phyloP scores from a whole-genome alignment of 2,113 vertebrate species.

The Ellobius talpinus region DNA sequence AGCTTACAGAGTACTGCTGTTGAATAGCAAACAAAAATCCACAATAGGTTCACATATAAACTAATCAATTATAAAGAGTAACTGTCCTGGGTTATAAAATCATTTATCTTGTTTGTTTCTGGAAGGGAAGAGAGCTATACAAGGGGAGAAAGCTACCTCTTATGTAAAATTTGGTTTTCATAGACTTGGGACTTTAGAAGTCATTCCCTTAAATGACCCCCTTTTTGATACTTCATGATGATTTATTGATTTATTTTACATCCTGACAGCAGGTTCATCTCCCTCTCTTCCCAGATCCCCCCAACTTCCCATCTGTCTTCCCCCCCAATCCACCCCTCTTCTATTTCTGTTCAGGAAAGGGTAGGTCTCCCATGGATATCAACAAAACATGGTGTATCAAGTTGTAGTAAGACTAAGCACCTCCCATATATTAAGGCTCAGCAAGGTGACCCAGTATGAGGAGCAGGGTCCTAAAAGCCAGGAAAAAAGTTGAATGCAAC shows the following conservation, averaged over 20 bases:
- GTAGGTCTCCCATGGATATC: background rate
- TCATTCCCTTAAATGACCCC: background rate
- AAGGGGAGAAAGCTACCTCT: background rate
- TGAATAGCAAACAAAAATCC: background rate
- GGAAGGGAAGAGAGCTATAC: background rate
- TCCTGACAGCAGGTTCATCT: background rate
- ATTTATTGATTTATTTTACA: background rate
- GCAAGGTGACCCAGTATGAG: background rate
- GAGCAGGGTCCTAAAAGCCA: background rate
- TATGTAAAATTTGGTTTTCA: background rate
- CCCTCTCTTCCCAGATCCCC: background rate
- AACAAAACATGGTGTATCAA: background rate
- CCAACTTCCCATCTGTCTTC: background rate
- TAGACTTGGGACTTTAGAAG: background rate
- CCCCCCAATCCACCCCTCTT: background rate
- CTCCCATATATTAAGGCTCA: background rate
- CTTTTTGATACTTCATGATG: too few relatives aligned
- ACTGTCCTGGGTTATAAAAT: background rate
- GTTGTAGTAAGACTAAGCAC: background rate
- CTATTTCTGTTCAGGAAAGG: background rate
- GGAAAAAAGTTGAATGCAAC: background rate
- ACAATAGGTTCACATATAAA: background rate
- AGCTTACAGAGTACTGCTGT: background rate
- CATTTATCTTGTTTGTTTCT: constrained; percentile 21
- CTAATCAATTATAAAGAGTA: constrained; percentile 24